Percentiles rank a stretch among this genome's conserved stretches.
Conservation (phyloP, 2,888 invertebrate genomes). For the Leptopterna dolabrata region DNA sequence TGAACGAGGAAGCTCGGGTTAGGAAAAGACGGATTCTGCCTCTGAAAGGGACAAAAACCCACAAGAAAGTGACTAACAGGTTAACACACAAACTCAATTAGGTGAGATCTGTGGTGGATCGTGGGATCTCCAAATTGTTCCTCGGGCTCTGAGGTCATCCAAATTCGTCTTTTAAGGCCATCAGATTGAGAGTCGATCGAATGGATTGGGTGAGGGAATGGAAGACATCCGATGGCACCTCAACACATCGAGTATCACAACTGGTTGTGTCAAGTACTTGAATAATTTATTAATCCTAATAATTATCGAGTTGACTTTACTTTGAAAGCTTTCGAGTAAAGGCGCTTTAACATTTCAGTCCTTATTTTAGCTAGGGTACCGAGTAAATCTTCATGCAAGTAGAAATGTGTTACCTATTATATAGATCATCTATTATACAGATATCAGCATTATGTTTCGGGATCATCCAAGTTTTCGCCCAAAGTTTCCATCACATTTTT, state of each 20-base stretch:
- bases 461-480: too few relatives aligned
- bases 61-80: neutral
- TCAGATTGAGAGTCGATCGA: neutral
- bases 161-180: neutral
- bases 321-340: too few relatives aligned
- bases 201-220: neutral
- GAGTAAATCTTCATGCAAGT: too few relatives aligned
- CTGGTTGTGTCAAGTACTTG: too few relatives aligned
- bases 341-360: too few relatives aligned
- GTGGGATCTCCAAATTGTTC: neutral
- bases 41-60: constrained; percentile 29
- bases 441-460: too few relatives aligned
- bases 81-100: constrained; percentile 37
- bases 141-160: neutral
- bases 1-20: constrained; percentile 25
- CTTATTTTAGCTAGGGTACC: too few relatives aligned
- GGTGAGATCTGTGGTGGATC: neutral
- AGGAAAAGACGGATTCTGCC: constrained; percentile 33
- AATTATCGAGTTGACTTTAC: too few relatives aligned
- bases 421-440: too few relatives aligned
- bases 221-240: neutral
- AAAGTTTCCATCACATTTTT: too few relatives aligned
- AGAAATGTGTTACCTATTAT: too few relatives aligned
- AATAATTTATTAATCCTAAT: too few relatives aligned
- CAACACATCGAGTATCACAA: neutral